A percentile compares a stretch with the other conserved stretches of the same genome.
Conservation (phyloP, 2,113 vertebrate genomes). For the Nycticorax nycticorax region DNA sequence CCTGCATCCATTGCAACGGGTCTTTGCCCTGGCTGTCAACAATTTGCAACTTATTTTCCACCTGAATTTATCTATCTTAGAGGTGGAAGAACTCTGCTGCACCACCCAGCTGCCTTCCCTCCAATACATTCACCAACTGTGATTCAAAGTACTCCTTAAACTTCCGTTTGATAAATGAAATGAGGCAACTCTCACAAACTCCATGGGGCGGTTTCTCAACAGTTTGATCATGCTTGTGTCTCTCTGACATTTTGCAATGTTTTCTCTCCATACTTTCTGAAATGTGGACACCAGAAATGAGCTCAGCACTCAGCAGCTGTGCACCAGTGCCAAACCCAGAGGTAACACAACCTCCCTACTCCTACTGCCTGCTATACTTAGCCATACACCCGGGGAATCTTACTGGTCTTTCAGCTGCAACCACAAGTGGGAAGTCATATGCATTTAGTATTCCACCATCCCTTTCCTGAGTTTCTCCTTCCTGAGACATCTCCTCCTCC, state of each 20-base stretch:
- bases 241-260: not conserved
- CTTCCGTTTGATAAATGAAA: not conserved
- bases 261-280: not conserved
- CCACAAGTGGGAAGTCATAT: not conserved
- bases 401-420: slow-evolving; percentile 12
- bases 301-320: not conserved
- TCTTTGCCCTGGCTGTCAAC: not conserved
- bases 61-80: not conserved
- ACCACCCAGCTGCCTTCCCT: not conserved
- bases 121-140: fast-evolving
- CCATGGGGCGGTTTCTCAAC: not conserved
- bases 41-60: not conserved
- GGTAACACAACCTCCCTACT: slow-evolving; percentile 4
- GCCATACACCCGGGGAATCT: not conserved
- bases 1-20: not conserved
- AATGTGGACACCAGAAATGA: not conserved
- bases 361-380: slow-evolving; percentile 45
- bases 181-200: not conserved
- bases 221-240: not conserved
- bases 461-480: not conserved
- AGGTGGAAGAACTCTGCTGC: not conserved
- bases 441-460: not conserved
- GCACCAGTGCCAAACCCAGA: not conserved
- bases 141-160: not conserved
- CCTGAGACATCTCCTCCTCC: not conserved